A percentile compares a stretch with the other conserved stretches of the same genome.
Conservation (phyloP, 2,888 invertebrate species). For the Neria commutata region DNA sequence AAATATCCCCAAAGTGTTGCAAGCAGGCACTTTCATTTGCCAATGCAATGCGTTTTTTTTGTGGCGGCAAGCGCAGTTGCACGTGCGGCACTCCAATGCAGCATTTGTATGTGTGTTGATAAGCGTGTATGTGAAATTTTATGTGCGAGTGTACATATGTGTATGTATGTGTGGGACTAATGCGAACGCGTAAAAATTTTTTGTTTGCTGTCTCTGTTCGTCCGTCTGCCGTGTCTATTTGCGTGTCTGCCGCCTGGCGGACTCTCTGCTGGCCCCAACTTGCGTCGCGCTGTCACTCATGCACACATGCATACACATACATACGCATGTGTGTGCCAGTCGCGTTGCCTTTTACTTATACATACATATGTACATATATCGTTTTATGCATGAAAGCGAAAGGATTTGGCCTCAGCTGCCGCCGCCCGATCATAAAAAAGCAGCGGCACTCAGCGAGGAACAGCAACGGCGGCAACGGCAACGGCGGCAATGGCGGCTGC, state of each 20-base stretch:
- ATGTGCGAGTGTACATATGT: background rate
- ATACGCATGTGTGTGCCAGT: no score
- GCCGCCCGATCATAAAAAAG: constrained; percentile 47
- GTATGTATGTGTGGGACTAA: background rate
- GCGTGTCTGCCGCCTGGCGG: background rate
- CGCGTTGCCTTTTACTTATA: no score
- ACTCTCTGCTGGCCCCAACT: no score
- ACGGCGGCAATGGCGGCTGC: constrained; percentile 19
- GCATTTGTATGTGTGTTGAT: no score
- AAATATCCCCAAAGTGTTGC: no score
- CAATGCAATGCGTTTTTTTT: no score
- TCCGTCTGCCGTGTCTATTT: background rate
- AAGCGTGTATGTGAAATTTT: no score
- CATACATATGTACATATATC: constrained; percentile 28
- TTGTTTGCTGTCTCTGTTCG: constrained; percentile 4
- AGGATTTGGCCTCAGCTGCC: constrained; percentile 51
- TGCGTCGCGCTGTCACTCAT: no score
- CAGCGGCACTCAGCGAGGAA: constrained; percentile 35
- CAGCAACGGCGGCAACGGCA: background rate
- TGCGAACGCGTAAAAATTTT: background rate
- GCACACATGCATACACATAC: no score
- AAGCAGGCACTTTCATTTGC: no score
- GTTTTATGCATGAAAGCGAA: constrained; percentile 62
- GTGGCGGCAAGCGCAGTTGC: no score
- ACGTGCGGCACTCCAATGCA: no score